Evolutionary conservation across 2,888 invertebrate species (phyloP).

Genomic region (Conistra vaccinii): DNA sequence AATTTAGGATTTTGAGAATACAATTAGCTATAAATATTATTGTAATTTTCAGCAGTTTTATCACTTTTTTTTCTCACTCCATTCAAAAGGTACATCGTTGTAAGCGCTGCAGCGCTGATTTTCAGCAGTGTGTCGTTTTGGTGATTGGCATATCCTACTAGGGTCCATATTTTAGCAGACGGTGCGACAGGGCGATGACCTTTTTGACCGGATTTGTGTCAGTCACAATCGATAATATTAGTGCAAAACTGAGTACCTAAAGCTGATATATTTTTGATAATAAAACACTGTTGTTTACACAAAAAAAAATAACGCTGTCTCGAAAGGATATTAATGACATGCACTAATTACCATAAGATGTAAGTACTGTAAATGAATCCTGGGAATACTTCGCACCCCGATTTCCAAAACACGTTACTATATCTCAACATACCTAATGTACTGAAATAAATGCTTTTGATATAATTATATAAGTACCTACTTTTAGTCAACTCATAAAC

Average conservation of each 20-base stretch:
- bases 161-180: slow-evolving; percentile 21
- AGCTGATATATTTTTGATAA: background rate
- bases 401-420: background rate
- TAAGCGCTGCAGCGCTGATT: slow-evolving; percentile 10
- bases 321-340: background rate
- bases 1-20: background rate
- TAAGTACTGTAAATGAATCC: too few relatives aligned
- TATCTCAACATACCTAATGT: too few relatives aligned
- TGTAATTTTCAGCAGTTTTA: background rate
- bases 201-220: slow-evolving; percentile 1
- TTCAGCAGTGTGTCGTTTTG: background rate
- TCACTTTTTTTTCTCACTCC: background rate
- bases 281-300: background rate
- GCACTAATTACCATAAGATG: background rate
- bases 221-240: background rate
- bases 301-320: background rate
- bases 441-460: background rate
- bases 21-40: too few relatives aligned
- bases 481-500: background rate
- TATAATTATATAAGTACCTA: too few relatives aligned
- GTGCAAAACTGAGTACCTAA: background rate
- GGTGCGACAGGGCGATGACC: slow-evolving; percentile 2
- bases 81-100: too few relatives aligned
- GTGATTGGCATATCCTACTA: slow-evolving; percentile 46
- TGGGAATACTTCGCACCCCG: background rate